Base-by-base conservation (phyloP, 2,113 vertebrate genomes). In the Platanista minor region DNA sequence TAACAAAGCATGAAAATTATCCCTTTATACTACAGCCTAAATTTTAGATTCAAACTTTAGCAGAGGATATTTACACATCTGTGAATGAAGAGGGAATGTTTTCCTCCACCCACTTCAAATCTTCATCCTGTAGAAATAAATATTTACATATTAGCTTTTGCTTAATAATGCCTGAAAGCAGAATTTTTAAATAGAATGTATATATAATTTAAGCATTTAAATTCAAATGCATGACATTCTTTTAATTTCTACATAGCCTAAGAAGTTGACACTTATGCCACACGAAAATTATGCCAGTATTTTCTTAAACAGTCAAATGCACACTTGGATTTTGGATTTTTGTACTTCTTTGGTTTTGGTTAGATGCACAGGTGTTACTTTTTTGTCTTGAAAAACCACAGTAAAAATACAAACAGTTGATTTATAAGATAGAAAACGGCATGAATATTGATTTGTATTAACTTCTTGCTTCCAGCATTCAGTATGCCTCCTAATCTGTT, bases 101-200 rank as follows among this genome's bases (percentile, higher is more conserved):
- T 95, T 98, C 98, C 95, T 98, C 98, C 17, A 98, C 98, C 98
- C 98, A 98, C 83, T 98, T 98, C 96, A 98, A 95, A 97, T 98
- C 98, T 97, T 98, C 98, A 97, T 98, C 97, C 98, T 98, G 95
- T 57, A 64, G 93, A 93, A 91, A 96, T 36, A 93, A 93, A 95
- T 59, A 94, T 88, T 86, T 88, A 59, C 33, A 91, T 77, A 88
- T 97, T 83, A 97, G 82, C 66, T 84, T 93, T 91, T 94, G 59
- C 33, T 87, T 87, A 91, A 8, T 85, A 94, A 69, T 61, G 66
- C 11, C 36, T 67, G 9, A 92, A 92, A 94, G 33, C 18, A 91
- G 59, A 78, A 54, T 33, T 69, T 71, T 94, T 39, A 83, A 95
- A 87, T 8, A 94, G 14, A 69, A 67, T 59, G 3, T 27, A 78